phyloP scores from a whole-genome alignment of 1,140 invertebrate species.

The Elysia chlorotica region DNA sequence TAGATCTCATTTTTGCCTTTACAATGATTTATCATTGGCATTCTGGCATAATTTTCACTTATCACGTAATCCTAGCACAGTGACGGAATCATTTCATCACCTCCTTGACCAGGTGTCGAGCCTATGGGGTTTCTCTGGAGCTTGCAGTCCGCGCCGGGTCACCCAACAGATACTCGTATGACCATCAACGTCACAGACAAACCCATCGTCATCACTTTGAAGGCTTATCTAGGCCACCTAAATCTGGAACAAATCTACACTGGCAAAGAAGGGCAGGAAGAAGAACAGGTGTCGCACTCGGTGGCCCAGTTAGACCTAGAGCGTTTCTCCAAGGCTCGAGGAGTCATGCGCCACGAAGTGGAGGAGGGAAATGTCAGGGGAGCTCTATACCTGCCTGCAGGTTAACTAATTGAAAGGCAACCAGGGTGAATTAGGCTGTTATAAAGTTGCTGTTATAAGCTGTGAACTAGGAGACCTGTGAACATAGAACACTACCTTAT shows the following conservation, averaged over 20 bases:
- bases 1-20: no score
- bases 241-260: not conserved
- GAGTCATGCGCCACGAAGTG: slow-evolving; percentile 29
- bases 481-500: not conserved
- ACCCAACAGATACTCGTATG: not conserved
- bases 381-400: slow-evolving; percentile 33
- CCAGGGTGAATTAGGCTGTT: not conserved
- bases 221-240: not conserved
- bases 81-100: no score
- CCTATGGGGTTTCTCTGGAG: not conserved
- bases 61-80: no score
- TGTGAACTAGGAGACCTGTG: not conserved
- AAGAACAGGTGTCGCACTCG: not conserved
- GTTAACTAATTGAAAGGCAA: slow-evolving; percentile 7
- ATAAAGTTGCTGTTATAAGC: not conserved
- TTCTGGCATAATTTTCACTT: no score
- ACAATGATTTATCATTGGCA: no score
- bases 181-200: not conserved
- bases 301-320: not conserved
- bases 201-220: not conserved
- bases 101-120: not conserved
- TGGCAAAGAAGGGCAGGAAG: no score
- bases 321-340: slow-evolving; percentile 23
- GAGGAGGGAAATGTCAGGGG: slow-evolving; percentile 31
- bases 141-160: not conserved